Evolutionary conservation across 2,113 vertebrate species (phyloP), one percentile per base, ranked within the genome.

Genomic region (Hystrix brachyura): DNA sequence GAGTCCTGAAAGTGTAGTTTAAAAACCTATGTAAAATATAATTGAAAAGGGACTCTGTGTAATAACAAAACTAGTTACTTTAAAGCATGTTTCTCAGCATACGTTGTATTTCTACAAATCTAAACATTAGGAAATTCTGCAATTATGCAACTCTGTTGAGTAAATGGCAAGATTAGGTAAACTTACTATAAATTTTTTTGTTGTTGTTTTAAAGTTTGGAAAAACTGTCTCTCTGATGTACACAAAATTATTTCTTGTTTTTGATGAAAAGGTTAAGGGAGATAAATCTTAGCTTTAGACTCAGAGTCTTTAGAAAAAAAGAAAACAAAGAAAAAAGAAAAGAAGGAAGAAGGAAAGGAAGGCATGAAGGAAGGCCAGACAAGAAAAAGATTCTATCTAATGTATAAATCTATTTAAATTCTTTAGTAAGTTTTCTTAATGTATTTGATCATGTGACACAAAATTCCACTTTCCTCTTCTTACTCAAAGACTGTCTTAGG

Each of bases 1-100:
- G 86, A 80, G 23, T 48, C 43, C 12, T 94, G 67, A 79, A 98
- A 98, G 97, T 86, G 38, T 7, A 38, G 71, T 53, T 95, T 34
- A 13, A 84, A 95, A 87, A 46, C 34, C 13, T 79, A 87, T 62
- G 59, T 91, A 91, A 74, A 81, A 76, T 83, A 76, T 92, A 27
- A 86, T 92, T 78, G 71, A 21, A 65, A 87, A 1, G 67, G 14
- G 59, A 87, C 94, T 91, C 57, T 25, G 5, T 87, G 21, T 60
- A 87, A 10, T 90, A 91, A 97, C 10, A 84, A 96, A 91, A 51
- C 27, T 19, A 80, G 0, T 94, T 27, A 76, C 64, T 76, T 60
- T 80, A 82, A n/a, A 79, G 51, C 51, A 11, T 79, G 18, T 79
- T 71, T 94, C 91, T 89, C 87, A 88, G 67, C 53, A 10, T 34